These are phyloP conservation scores for Heptranchias perlo DNA, from an alignment of 2,113 vertebrate species.

Conservation along the genomic window DNA sequence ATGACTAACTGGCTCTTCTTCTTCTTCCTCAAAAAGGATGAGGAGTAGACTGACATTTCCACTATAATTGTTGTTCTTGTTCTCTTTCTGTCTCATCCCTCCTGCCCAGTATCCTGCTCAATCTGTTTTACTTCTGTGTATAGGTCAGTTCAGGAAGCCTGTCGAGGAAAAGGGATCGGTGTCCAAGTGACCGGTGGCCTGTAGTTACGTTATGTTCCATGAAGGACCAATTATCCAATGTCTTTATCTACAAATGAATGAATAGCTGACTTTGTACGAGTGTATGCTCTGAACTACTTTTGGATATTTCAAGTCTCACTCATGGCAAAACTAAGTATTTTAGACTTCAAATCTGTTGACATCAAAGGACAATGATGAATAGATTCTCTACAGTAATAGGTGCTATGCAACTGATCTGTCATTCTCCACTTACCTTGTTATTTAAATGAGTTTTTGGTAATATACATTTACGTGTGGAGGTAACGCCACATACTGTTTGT, in stretches of 20 bases:
- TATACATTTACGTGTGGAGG: background rate
- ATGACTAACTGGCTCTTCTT: background rate
- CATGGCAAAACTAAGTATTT: background rate
- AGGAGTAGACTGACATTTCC: background rate
- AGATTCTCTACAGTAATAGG: background rate
- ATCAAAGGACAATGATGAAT: background rate
- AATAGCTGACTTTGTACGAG: background rate
- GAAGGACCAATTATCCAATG: background rate
- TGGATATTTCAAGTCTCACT: background rate
- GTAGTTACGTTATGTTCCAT: background rate
- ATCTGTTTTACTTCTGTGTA: background rate
- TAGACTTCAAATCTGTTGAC: background rate
- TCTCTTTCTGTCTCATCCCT: background rate
- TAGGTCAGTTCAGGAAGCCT: background rate
- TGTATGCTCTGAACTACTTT: background rate
- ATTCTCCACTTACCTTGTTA: background rate
- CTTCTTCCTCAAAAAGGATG: background rate
- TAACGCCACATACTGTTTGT: background rate
- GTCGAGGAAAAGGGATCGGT: background rate
- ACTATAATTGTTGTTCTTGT: background rate
- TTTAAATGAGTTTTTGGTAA: background rate
- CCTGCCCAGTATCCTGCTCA: background rate
- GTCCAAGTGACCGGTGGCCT: background rate
- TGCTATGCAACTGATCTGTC: background rate
- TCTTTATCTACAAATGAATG: background rate